These are phyloP conservation scores for Ibidorhyncha struthersii DNA, from an alignment of 2,113 vertebrate genomes.

Conservation along the genomic window DNA sequence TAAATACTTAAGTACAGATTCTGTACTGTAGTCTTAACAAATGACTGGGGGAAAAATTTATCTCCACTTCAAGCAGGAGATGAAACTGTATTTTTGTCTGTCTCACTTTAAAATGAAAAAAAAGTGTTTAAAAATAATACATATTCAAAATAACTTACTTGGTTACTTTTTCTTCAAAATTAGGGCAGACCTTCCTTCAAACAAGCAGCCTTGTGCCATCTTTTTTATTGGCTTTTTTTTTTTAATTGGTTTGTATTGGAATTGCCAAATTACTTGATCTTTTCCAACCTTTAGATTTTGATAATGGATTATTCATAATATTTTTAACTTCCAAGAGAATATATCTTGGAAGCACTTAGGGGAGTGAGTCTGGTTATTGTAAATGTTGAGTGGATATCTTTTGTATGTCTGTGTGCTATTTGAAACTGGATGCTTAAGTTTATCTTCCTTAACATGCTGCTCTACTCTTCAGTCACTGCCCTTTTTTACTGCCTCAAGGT, in stretches of 20 bases:
- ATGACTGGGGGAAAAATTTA: background rate
- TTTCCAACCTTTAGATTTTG: background rate
- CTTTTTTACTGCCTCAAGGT: constrained; percentile 94
- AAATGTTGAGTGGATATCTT: background rate
- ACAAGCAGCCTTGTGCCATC: background rate
- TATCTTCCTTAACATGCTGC: constrained; percentile 77
- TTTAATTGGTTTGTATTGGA: background rate
- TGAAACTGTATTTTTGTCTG: background rate
- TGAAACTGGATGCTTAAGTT: background rate
- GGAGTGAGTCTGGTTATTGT: background rate
- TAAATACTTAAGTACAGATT: background rate
- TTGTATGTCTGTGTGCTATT: background rate
- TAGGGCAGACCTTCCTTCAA: background rate
- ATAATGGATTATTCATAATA: background rate
- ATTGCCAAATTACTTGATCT: background rate
- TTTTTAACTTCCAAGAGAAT: background rate
- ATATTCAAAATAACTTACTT: background rate
- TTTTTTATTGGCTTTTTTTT: background rate
- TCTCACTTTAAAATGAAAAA: background rate
- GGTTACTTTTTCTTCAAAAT: background rate
- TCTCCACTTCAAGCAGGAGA: background rate
- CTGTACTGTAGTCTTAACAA: background rate
- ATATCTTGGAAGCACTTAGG: background rate
- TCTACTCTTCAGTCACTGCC: constrained; percentile 95
- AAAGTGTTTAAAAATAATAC: background rate